Base-by-base conservation (phyloP, 2,113 vertebrate genomes). In the Aphyosemion australe region DNA sequence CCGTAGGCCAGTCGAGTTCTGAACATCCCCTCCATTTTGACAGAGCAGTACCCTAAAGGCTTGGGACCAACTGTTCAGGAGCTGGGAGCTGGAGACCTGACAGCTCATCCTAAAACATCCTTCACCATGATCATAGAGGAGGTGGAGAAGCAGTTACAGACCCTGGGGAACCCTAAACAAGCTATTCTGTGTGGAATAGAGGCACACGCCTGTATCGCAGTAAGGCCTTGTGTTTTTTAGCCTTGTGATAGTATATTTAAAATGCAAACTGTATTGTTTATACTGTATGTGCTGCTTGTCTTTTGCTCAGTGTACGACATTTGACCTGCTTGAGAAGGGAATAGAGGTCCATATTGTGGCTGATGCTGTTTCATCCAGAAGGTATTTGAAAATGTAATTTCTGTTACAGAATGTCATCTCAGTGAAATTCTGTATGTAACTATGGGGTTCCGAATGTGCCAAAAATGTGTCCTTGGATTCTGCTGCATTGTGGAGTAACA, bases 321-420 rank as follows among this genome's bases (percentile, higher is more conserved):
- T 89, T 60, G 95, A 97, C 78, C 90, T 95, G 12, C 84, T 97
- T 59, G 94, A 95, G 55, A 91, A 69, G 31, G 95, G 94, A 0
- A 81, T 95, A 10, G 93, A 96, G 65, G 94, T 96, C n/a, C 96
- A 96, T 2, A 88, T 97, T 19, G 94, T 96, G n/a, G 94, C 92
- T 16, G 96, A 96, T 0, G 95, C 94, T 0, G 94, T 96, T 62
- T 95, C 96, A 13, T 94, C 96, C 46, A 91, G 94, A 65, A 95
- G 93, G 96, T 97, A 86, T 82, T 42, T 39, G 7, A 32, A 18
- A 53, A 11, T 4, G 18, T 5, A 11, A 6, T 65, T 59, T 52
- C 18, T 34, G n/a, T 49, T 42, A 10, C 34, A 32, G n/a, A 26
- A 45, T 20, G 39, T 42, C 8, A 15, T 13, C 43, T 45, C 13